Percentiles rank a stretch among this genome's conserved stretches.
These are phyloP conservation scores for Natrix natrix DNA, from an alignment of 2,797 vertebrate species.

Conservation along the genomic window DNA sequence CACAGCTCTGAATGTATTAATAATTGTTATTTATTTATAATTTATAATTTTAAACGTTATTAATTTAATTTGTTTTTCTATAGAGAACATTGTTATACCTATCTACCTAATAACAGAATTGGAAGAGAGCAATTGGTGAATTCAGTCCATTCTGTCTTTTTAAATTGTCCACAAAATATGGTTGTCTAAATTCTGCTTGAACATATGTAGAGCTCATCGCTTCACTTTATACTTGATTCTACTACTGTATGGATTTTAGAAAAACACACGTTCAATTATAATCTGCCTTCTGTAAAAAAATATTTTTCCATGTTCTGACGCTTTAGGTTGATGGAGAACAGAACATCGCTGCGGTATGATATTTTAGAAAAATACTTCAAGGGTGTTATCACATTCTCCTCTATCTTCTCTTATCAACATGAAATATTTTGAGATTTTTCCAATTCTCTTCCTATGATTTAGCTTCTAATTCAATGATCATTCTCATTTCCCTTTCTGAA, in stretches of 20 bases:
- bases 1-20: neutral
- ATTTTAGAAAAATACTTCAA: neutral
- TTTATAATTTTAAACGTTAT: neutral
- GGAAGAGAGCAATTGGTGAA: neutral
- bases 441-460: neutral
- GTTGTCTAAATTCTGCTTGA: neutral
- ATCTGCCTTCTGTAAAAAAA: neutral
- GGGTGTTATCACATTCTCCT: neutral
- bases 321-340: neutral
- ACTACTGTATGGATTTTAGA: neutral
- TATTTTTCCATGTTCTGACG: neutral
- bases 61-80: neutral
- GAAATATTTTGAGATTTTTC: neutral
- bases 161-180: neutral
- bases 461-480: neutral
- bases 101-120: neutral
- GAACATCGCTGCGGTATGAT: neutral
- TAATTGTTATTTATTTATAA: neutral
- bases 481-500: neutral
- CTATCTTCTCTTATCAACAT: neutral
- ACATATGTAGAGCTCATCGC: neutral
- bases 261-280: neutral
- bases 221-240: neutral
- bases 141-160: neutral
- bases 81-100: neutral